A percentile compares a stretch with the other conserved stretches of the same genome.
Evolutionary conservation across 2,888 invertebrate genomes (phyloP).

Genomic region (Synergus umbraculus): DNA sequence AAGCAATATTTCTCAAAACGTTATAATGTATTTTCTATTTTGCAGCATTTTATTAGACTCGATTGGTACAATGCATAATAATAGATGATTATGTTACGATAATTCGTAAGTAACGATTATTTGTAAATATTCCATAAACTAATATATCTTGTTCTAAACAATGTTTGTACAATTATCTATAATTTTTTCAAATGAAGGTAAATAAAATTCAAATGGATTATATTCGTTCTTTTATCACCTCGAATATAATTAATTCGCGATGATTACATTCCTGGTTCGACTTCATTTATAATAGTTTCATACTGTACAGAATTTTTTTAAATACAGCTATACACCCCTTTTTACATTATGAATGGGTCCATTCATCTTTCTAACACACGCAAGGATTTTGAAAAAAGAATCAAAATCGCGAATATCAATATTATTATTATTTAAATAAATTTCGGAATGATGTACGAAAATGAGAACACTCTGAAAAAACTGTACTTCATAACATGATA

Average conservation of each 20-base stretch:
- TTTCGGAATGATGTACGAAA: slow-evolving; percentile 4
- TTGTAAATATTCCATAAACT: slow-evolving; percentile 65
- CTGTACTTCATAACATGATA: neutral
- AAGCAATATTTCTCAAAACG: neutral
- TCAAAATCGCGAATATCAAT: slow-evolving; percentile 1
- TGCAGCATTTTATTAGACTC: slow-evolving; percentile 63
- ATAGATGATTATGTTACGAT: slow-evolving; percentile 57
- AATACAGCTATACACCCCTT: slow-evolving; percentile 1
- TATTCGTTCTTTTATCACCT: slow-evolving; percentile 19
- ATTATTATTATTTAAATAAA: slow-evolving; percentile 6
- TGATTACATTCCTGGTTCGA: neutral
- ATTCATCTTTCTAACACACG: neutral
- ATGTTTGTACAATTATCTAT: slow-evolving; percentile 70
- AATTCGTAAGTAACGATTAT: slow-evolving; percentile 65
- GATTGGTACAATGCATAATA: slow-evolving; percentile 64
- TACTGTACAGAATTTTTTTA: slow-evolving; percentile 24
- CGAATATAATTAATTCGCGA: neutral
- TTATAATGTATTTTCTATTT: slow-evolving; percentile 44
- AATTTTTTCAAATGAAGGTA: slow-evolving; percentile 65
- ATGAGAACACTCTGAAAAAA: slow-evolving; percentile 1
- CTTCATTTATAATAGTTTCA: neutral
- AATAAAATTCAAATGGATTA: slow-evolving; percentile 57
- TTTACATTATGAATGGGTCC: slow-evolving; percentile 16
- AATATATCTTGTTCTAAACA: slow-evolving; percentile 62
- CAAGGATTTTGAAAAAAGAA: neutral